Percentiles rank a stretch among this genome's conserved stretches.
These are phyloP conservation scores for Nipponia nippon DNA, from an alignment of 2,113 vertebrate species.

Conservation along the genomic window DNA sequence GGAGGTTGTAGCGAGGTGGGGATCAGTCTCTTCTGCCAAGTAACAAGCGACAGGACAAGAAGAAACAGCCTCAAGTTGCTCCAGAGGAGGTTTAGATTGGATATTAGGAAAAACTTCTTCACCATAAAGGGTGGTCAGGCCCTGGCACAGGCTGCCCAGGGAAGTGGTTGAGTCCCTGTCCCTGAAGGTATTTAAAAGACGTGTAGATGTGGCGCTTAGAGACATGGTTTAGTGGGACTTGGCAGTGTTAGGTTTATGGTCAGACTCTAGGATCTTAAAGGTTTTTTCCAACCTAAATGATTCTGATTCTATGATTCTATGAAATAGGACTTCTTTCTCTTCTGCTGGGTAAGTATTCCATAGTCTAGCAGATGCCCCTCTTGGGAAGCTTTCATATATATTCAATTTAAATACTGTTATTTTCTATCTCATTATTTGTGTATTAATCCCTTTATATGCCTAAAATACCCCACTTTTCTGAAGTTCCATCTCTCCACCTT, in stretches of 20 bases:
- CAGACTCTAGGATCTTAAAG: background rate
- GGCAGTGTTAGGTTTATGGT: background rate
- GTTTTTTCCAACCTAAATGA: background rate
- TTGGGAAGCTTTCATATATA: background rate
- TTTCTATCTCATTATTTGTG: background rate
- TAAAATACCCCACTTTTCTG: background rate
- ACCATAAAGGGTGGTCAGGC: background rate
- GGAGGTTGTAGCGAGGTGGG: background rate
- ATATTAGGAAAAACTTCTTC: background rate
- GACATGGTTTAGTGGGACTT: background rate
- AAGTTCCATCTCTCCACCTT: background rate
- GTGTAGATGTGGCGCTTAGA: background rate
- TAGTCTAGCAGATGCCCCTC: background rate
- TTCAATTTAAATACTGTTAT: background rate
- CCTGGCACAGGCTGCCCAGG: background rate
- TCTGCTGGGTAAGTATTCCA: background rate
- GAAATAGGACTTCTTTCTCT: background rate
- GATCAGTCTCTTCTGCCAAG: background rate
- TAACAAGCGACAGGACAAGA: background rate
- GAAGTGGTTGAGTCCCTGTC: background rate
- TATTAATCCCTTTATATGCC: background rate
- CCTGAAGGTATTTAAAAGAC: background rate
- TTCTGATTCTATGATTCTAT: background rate
- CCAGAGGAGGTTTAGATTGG: background rate
- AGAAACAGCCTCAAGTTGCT: fast-evolving